A percentile compares a stretch with the other conserved stretches of the same genome.
phyloP scores from a whole-genome alignment of 1,140 invertebrate genomes.

The Cepaea nemoralis region DNA sequence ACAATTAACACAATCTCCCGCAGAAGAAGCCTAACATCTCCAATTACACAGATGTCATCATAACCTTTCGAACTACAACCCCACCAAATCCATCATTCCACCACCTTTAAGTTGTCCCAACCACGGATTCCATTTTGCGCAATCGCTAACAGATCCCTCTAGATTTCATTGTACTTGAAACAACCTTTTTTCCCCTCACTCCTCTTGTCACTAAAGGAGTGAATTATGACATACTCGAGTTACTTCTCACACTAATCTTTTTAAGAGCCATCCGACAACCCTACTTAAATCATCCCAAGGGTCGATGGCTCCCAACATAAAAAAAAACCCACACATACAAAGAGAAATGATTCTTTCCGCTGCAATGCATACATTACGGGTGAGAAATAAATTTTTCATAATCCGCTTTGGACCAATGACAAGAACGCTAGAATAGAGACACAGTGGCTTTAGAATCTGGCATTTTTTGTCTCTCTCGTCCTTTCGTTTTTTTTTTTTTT shows the following conservation, averaged over 20 bases:
- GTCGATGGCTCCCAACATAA: neutral
- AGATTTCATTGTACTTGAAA: neutral
- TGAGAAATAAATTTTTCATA: slow-evolving; percentile 1
- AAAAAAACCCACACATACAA: neutral
- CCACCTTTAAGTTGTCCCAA: neutral
- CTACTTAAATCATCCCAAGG: neutral
- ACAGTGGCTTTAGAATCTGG: neutral
- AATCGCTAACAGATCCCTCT: neutral
- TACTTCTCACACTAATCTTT: slow-evolving; percentile 2
- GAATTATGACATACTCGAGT: neutral
- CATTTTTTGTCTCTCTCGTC: no score
- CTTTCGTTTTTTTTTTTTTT: neutral
- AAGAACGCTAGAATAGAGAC: neutral
- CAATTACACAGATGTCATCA: no score
- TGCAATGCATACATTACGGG: neutral
- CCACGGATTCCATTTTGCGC: neutral
- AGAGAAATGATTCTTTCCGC: neutral
- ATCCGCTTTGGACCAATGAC: neutral
- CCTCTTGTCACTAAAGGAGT: neutral
- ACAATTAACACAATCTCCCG: no score
- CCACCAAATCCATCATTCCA: neutral
- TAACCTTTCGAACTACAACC: no score
- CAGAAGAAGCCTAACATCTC: no score
- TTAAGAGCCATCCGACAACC: neutral
- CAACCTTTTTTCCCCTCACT: neutral